Percentiles rank a stretch among this genome's conserved stretches.
These are phyloP conservation scores for Cheilosia impressa DNA, from an alignment of 2,888 invertebrate species.

Conservation along the genomic window DNA sequence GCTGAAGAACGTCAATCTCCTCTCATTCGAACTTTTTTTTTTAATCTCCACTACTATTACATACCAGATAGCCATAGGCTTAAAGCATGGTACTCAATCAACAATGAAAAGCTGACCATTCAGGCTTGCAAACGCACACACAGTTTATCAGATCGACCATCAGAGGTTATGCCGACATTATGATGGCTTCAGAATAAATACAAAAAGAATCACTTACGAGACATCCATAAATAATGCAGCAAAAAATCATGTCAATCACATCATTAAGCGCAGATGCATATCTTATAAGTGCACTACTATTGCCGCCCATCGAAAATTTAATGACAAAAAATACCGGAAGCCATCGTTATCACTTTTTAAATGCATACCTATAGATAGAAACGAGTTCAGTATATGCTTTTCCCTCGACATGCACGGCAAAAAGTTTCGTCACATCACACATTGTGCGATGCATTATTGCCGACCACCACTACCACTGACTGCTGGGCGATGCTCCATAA, in stretches of 20 bases:
- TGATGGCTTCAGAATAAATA: conserved; percentile 19
- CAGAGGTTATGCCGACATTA: neutral
- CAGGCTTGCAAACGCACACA: neutral
- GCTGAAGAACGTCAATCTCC: conserved; percentile 6
- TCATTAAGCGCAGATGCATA: conserved; percentile 67
- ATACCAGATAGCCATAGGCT: neutral
- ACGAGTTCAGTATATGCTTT: conserved; percentile 16
- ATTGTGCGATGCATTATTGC: conserved; percentile 17
- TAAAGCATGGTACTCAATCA: no score
- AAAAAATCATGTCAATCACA: conserved; percentile 66
- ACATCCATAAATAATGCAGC: conserved; percentile 48
- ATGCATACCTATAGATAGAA: neutral
- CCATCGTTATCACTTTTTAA: conserved; percentile 45
- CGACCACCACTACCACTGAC: conserved; percentile 12
- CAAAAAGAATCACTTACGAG: conserved; percentile 53
- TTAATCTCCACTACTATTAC: neutral
- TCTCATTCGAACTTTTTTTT: no score
- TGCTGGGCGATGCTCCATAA: conserved; percentile 49
- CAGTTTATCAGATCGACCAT: neutral
- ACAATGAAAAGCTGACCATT: no score
- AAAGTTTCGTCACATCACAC: conserved; percentile 27
- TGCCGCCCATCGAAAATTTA: neutral
- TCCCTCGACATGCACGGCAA: neutral
- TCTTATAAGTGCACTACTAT: conserved; percentile 47
- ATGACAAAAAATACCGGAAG: conserved; percentile 57